Conservation (phyloP, 2,113 vertebrate genomes). For the Caranx ignobilis region DNA sequence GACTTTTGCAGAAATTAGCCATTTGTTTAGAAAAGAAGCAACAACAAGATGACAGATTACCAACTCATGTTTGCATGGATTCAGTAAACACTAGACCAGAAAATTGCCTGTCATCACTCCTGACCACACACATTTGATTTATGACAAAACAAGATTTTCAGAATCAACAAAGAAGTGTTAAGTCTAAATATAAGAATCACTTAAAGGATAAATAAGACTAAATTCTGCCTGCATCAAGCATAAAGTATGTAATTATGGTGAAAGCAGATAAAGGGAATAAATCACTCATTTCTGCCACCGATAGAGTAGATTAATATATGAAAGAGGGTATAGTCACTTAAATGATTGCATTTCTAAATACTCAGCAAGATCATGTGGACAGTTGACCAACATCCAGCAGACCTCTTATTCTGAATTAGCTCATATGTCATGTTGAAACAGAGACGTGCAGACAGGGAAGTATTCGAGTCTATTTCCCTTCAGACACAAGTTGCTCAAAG, state of each 20-base stretch:
- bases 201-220: neutral
- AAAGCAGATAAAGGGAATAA: neutral
- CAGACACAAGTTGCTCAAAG: constrained; percentile 7
- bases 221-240: neutral
- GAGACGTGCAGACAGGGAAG: constrained; percentile 21
- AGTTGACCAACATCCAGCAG: constrained; percentile 25
- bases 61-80: neutral
- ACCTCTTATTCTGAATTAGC: constrained; percentile 15
- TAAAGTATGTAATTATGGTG: neutral
- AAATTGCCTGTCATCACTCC: neutral
- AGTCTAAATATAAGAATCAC: neutral
- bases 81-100: neutral
- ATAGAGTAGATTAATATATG: neutral
- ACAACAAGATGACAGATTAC: neutral
- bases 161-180: neutral
- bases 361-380: neutral
- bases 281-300: neutral
- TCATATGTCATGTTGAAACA: constrained; percentile 30
- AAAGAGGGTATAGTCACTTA: constrained; percentile 25
- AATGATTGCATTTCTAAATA: constrained; percentile 3
- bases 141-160: neutral
- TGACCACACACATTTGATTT: neutral
- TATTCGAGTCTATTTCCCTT: neutral
- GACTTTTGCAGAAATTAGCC: neutral
- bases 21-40: neutral